phyloP scores from a whole-genome alignment of 2,888 invertebrate genomes.

The Melipona bicolor region DNA sequence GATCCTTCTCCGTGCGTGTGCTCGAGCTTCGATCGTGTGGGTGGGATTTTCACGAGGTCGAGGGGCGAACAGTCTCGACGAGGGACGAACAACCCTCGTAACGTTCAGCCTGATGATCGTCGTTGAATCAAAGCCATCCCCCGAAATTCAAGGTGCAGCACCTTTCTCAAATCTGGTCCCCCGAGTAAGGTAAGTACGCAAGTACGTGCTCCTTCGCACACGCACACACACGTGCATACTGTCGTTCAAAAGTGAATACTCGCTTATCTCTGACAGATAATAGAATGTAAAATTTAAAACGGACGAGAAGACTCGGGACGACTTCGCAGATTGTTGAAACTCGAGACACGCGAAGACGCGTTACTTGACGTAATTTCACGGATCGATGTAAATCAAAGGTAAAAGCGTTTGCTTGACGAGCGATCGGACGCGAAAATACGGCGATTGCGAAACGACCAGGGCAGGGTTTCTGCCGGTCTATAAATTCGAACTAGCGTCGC shows the following conservation, averaged over 20 bases:
- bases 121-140: conserved; percentile 50
- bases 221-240: neutral
- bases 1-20: neutral
- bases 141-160: conserved; percentile 31
- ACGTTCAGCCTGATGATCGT: conserved; percentile 42
- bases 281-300: neutral
- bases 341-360: too few relatives aligned
- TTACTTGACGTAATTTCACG: too few relatives aligned
- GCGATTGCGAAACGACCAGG: conserved; percentile 49
- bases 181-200: neutral
- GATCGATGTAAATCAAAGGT: too few relatives aligned
- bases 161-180: conserved; percentile 16
- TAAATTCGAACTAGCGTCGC: conserved; percentile 55
- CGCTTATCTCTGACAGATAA: neutral
- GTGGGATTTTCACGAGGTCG: conserved; percentile 71
- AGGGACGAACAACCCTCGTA: conserved; percentile 52
- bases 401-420: neutral
- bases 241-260: neutral
- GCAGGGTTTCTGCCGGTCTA: conserved; percentile 37
- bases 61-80: conserved; percentile 43
- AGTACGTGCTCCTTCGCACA: neutral
- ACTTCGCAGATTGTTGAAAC: neutral
- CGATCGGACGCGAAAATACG: conserved; percentile 31
- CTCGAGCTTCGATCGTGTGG: conserved; percentile 50
- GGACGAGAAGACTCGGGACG: neutral